Percentiles rank a stretch among this genome's conserved stretches.
Conservation (phyloP, 1,140 invertebrate species). For the Hyles euphorbiae region DNA sequence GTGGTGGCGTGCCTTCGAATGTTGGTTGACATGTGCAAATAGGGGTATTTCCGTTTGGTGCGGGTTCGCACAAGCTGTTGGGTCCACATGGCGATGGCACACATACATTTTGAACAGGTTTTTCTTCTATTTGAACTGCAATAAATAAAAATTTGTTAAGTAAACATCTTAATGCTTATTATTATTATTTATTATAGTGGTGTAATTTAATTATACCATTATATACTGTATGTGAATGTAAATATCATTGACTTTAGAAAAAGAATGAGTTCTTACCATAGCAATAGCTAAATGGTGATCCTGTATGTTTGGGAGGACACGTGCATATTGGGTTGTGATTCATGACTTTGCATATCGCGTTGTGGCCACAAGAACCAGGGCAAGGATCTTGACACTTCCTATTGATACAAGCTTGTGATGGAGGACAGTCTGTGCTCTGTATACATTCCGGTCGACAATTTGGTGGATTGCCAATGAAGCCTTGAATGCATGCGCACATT, state of each 20-base stretch:
- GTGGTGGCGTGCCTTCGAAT: constrained; percentile 82
- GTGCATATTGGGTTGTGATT: constrained; percentile 87
- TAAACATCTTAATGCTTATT: no score
- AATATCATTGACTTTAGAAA: no score
- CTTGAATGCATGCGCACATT: constrained; percentile 81
- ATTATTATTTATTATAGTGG: no score
- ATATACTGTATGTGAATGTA: no score
- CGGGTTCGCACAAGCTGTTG: constrained; percentile 80
- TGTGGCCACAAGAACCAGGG: constrained; percentile 83
- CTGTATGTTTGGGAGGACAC: constrained; percentile 81
- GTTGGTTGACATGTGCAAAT: constrained; percentile 81
- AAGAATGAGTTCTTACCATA: constrained; percentile 66
- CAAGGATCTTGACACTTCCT: constrained; percentile 87
- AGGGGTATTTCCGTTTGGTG: constrained; percentile 76
- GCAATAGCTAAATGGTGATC: constrained; percentile 84
- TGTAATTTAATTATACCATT: no score
- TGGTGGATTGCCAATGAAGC: constrained; percentile 82
- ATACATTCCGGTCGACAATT: constrained; percentile 85
- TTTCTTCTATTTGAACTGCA: constrained; percentile 49
- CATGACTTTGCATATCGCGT: constrained; percentile 82
- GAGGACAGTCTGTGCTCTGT: constrained; percentile 82
- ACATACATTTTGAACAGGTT: constrained; percentile 79
- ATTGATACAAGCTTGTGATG: constrained; percentile 82
- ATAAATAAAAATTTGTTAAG: constrained; percentile 13
- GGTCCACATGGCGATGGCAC: constrained; percentile 84